Evolutionary conservation across 2,888 invertebrate species (phyloP), one percentile per base, ranked within the genome.

Genomic region (Synanthedon vespiformis): DNA sequence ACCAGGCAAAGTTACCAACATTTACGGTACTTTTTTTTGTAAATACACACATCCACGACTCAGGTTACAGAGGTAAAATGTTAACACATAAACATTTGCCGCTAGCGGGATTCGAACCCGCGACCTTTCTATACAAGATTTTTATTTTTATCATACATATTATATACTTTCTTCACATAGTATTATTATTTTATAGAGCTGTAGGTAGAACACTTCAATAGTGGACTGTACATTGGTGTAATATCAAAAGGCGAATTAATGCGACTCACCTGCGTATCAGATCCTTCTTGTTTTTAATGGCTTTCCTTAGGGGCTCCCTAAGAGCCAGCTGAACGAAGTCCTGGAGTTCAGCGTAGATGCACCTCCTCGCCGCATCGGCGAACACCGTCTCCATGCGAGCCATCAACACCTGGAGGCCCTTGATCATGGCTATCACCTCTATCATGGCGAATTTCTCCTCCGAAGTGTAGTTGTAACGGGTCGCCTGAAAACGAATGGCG

Each of bases 341-440:
- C 84, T 99, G 99, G 53, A 99, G 84, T 72, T 99, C 98, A 0
- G 97, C 94, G 78, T 99, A 99, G 61, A 99, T 96, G 72, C 96
- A 95, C 48, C 55, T 50, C 1, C 85, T 52, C 0, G 86, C 85
- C 0, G 86, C 86, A 49, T 86, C 86, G 2, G 83, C 81, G 68
- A 85, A 85, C 8, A 98, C 97, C 0, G 97, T 95, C 88, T 99
- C 99, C 93, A 99, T 98, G 47, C 97, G 90, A 1, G 97, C 95
- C 95, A 99, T 96, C 52, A 98, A 87, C 22, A 96, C 96, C 79
- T 99, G 99, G 3, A 99, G 89, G 0, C 98, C 98, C 80, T 99
- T 99, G 65, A 99, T 98, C 98, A 99, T 99, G 0, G 98, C 98
- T 62, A 99, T 98, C 14, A 98, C 96, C 86, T 99, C 98, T 58